Evolutionary conservation across 1,140 invertebrate genomes (phyloP), one percentile per base, ranked within the genome.

Genomic region (Drosophila tropicalis): DNA sequence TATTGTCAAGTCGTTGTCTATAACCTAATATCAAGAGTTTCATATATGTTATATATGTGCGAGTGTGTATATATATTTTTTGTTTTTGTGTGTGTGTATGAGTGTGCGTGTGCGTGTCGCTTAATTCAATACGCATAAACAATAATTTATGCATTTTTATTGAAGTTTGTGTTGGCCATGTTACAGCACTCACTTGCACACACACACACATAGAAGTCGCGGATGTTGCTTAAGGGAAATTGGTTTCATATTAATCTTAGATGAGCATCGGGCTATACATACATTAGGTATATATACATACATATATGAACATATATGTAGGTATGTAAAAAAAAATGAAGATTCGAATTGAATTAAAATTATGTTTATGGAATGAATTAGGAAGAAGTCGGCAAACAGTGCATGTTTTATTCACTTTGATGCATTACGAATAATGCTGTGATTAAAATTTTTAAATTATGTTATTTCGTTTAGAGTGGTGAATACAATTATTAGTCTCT

Each of bases 111-210:
- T 36, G 67, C 44, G 29, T 67, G 64, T 54, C 61, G 70, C 73
- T 67, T 76, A 76, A 76, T 76, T 76, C 74, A 76, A 76, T 76
- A 76, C 70, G 65, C 61, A 76, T 76, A 69, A 72, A 69, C 66
- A 76, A 76, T 76, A 69, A 76, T 76, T 76, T 76, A 76, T 76
- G 70, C 65, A 72, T 76, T 76, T 72, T 76, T 73, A 76, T 76
- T 72, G 70, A 72, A 73, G 73, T 66, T 67, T 51, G 44, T 51
- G 44, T 51, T 22, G 44, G 17, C 44, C 44, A 51, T 51, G 44
- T 51, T 12, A 39, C 34, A 41, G 40, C 60, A 62, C 41, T 13
- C 32, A 36, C 47, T n/a, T 10, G n/a, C 44, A 32, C 13, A 62
- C 22, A 3, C 58, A 13, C 41, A 62, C 61, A 22, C 41, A 10